These are phyloP conservation scores for Drosophila sechellia DNA, from an alignment of 1,140 invertebrate genomes.

Conservation along the genomic window DNA sequence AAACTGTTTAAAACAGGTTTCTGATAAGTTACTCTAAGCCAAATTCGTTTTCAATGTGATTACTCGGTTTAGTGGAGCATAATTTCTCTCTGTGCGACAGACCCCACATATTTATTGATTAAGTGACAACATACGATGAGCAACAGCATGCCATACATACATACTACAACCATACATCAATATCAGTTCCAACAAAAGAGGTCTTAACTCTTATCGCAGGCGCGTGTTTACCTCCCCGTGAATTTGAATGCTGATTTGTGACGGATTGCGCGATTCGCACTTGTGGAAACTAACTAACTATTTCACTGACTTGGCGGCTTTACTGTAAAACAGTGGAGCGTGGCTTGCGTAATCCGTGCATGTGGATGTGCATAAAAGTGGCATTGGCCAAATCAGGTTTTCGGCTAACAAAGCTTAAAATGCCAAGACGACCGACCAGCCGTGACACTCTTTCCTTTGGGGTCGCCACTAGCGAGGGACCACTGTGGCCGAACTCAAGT, in stretches of 20 bases:
- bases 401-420: conserved; percentile 10
- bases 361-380: conserved; percentile 23
- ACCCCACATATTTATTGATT: conserved; percentile 38
- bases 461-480: background rate
- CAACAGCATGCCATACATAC: conserved; percentile 5
- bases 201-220: conserved; percentile 69
- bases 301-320: conserved; percentile 11
- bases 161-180: conserved; percentile 5
- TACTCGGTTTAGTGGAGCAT: background rate
- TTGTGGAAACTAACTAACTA: conserved; percentile 21
- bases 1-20: no score
- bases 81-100: background rate
- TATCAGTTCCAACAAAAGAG: conserved; percentile 54
- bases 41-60: no score
- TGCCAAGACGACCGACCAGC: background rate
- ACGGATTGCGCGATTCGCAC: conserved; percentile 25
- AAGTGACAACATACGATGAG: conserved; percentile 65
- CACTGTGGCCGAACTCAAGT: conserved; percentile 40
- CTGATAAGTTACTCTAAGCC: no score
- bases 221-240: conserved; percentile 68
- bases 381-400: conserved; percentile 34
- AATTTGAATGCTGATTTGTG: conserved; percentile 50
- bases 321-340: conserved; percentile 22
- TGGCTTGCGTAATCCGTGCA: conserved; percentile 16
- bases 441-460: background rate